Base-by-base conservation (phyloP, 2,797 vertebrate species). In the Halcyon smyrnensis region DNA sequence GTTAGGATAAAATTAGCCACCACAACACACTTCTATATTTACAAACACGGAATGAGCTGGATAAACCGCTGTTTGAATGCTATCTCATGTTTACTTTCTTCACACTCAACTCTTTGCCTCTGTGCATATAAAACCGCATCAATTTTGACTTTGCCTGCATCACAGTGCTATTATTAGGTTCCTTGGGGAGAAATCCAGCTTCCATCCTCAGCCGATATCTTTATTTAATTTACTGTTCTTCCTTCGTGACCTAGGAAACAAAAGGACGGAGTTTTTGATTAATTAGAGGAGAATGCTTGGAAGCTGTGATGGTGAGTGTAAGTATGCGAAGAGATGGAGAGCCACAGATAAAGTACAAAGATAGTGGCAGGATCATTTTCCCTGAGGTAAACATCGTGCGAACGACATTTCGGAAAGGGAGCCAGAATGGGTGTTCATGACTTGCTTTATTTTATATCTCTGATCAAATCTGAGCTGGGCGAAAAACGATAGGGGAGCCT, bases 151-250 rank as follows among this genome's bases (percentile, higher is more conserved):
- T 95, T 0, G 64, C 63, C 71, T 89, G 51, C 20, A 71, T 54
- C 48, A 8, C 17, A 34, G 36, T 1, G 14, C 89, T 96, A 95
- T 95, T 95, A 84, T 96, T 96, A 96, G 84, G 46, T 39, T 92
- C 39, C 68, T 77, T 3, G 65, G 45, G 70, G 93, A 84, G 70
- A 95, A 96, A 95, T 77, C 46, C 87, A 92, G 84, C 69, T 87
- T 75, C 74, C 41, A 74, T 10, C n/a, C 59, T 41, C 21, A 74
- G 84, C 71, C 5, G 37, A 46, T 94, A 59, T 57, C 89, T 96
- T 93, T 90, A 84, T 96, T 95, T 88, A 93, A 96, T 96, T 91
- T 96, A 89, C 83, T 89, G 68, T 94, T 90, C 93, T 92, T 84
- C 86, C 56, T 96, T 76, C 1, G 21, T 95, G 93, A 93, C 78